A percentile compares a stretch with the other conserved stretches of the same genome.
phyloP scores from a whole-genome alignment of 2,113 vertebrate species.

The Microtus oregoni region DNA sequence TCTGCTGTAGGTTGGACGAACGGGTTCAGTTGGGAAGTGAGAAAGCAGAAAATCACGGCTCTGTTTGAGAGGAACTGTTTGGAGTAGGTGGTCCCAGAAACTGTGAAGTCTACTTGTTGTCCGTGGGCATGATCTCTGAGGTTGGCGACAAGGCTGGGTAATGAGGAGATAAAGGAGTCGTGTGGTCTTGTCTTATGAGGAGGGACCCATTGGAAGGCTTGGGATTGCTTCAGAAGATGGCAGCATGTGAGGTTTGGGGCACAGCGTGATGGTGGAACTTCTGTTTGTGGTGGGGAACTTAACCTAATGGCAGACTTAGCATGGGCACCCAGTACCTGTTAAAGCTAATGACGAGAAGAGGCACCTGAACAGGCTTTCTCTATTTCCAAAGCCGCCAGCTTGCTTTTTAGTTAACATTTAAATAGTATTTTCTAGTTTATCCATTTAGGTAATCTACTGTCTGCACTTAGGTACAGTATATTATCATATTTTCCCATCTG shows the following conservation, averaged over 20 bases:
- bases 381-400: background rate
- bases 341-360: background rate
- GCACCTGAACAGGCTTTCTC: background rate
- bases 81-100: background rate
- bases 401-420: background rate
- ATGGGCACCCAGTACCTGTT: background rate
- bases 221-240: background rate
- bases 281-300: background rate
- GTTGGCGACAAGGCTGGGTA: background rate
- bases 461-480: conserved; percentile 31
- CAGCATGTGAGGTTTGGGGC: background rate
- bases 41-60: background rate
- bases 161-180: background rate
- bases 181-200: background rate
- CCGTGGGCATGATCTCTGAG: background rate
- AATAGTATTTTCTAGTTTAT: conserved; percentile 13
- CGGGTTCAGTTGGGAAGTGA: background rate
- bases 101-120: background rate
- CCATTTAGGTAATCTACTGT: background rate
- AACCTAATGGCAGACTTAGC: background rate
- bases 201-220: background rate
- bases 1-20: background rate
- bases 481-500: conserved; percentile 34
- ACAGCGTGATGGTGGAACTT: background rate
- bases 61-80: background rate